phyloP scores from a whole-genome alignment of 1,140 invertebrate species.

The Galendromus occidentalis region DNA sequence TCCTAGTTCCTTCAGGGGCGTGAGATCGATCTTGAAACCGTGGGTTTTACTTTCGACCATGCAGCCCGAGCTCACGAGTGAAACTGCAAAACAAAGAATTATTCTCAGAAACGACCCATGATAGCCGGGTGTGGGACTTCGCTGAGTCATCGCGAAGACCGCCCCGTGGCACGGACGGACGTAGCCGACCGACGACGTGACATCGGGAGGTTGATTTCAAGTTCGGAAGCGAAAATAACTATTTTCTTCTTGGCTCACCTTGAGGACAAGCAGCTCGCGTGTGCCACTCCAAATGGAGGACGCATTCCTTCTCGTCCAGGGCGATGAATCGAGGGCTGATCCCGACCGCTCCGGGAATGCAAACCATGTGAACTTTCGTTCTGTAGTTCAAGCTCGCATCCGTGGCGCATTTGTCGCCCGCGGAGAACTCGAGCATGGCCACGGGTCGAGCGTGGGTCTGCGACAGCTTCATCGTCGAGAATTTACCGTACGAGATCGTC shows the following conservation, averaged over 20 bases:
- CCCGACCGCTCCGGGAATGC: conserved; percentile 21
- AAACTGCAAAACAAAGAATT: conserved; percentile 15
- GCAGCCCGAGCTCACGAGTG: conserved; percentile 2
- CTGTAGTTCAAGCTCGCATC: background rate
- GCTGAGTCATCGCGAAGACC: too few relatives aligned
- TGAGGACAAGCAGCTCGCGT: conserved; percentile 27
- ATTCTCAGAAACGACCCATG: too few relatives aligned
- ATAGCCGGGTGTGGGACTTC: too few relatives aligned
- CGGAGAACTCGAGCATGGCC: conserved; percentile 5
- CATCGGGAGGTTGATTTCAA: too few relatives aligned
- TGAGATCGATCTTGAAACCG: conserved; percentile 26
- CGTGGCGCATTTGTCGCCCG: conserved; percentile 13
- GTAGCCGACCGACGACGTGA: too few relatives aligned
- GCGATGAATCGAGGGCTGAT: conserved; percentile 22
- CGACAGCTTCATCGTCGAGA: background rate
- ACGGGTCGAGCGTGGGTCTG: background rate
- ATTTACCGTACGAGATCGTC: background rate
- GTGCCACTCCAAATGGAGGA: conserved; percentile 27
- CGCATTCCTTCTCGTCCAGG: conserved; percentile 23
- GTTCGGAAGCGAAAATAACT: too few relatives aligned
- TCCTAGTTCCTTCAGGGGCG: conserved; percentile 19
- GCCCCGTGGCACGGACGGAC: too few relatives aligned
- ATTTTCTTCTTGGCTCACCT: too few relatives aligned
- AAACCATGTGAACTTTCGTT: conserved; percentile 18
- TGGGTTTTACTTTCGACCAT: background rate